Percentiles rank a stretch among this genome's conserved stretches.
Conservation (phyloP, 1,140 invertebrate genomes). For the Brachionus calyciflorus region DNA sequence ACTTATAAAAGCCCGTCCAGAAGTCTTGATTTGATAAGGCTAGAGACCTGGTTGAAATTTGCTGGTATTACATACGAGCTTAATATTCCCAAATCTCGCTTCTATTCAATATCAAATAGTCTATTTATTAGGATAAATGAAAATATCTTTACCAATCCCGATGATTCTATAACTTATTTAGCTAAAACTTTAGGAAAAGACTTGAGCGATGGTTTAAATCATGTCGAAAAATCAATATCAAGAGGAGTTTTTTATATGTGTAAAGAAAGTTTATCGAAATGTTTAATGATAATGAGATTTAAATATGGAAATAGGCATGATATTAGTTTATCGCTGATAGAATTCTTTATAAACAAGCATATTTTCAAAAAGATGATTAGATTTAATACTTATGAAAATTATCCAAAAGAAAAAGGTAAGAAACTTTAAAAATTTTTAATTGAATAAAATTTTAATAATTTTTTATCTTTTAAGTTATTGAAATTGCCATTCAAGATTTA, state of each 20-base stretch:
- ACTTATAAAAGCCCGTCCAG: background rate
- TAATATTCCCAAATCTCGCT: background rate
- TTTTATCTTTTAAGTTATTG: background rate
- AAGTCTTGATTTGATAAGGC: background rate
- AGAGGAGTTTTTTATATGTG: background rate
- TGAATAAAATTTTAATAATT: background rate
- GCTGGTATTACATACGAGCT: background rate
- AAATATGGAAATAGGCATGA: background rate
- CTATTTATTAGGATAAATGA: background rate
- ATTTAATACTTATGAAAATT: background rate
- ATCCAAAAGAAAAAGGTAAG: slow-evolving; percentile 2
- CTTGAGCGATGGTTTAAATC: slow-evolving; percentile 1
- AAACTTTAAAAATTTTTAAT: background rate
- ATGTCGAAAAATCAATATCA: slow-evolving; percentile 4
- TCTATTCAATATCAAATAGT: background rate
- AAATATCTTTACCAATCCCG: background rate
- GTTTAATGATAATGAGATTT: background rate
- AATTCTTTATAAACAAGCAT: background rate
- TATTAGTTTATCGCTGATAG: background rate
- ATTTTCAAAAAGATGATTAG: background rate
- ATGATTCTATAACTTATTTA: background rate
- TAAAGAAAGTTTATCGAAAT: slow-evolving; percentile 1
- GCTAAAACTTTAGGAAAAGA: background rate
- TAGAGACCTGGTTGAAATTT: background rate
- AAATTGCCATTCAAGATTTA: background rate